These are phyloP conservation scores for Germaria angustata DNA, from an alignment of 2,888 invertebrate genomes.

Conservation along the genomic window DNA sequence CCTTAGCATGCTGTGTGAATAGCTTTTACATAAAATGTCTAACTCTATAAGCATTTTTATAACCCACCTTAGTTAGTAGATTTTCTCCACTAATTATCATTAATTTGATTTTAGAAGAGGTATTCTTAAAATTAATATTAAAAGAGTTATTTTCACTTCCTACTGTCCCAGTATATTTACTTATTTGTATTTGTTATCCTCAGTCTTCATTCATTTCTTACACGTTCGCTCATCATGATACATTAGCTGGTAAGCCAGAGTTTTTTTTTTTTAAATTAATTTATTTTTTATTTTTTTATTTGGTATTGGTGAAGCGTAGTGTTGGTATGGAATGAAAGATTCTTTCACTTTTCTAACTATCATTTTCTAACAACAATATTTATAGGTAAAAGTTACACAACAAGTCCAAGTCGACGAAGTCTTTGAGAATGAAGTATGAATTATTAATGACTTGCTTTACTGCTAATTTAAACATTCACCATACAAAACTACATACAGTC, in stretches of 20 bases:
- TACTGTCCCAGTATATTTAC: conserved; percentile 44
- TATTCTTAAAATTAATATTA: conserved; percentile 29
- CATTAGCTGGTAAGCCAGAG: conserved; percentile 20
- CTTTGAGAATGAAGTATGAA: conserved; percentile 60
- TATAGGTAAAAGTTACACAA: conserved; percentile 66
- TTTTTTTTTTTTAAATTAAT: no score
- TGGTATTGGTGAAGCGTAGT: conserved; percentile 14
- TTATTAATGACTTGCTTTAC: conserved; percentile 67
- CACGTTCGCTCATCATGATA: not conserved
- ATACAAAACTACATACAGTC: conserved; percentile 2
- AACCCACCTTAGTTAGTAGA: not conserved
- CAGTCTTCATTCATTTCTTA: conserved; percentile 31
- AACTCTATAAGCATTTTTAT: not conserved
- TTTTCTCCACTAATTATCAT: conserved; percentile 36
- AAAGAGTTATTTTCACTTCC: conserved; percentile 44
- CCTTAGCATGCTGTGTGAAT: not conserved
- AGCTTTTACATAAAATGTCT: not conserved
- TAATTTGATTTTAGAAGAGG: conserved; percentile 23
- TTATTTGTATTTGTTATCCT: conserved; percentile 3
- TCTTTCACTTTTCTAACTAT: conserved; percentile 67
- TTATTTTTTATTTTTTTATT: conserved; percentile 34
- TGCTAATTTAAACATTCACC: conserved; percentile 57
- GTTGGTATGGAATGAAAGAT: conserved; percentile 52
- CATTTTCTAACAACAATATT: conserved; percentile 65
- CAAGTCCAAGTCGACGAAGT: conserved; percentile 45